phyloP scores from a whole-genome alignment of 2,888 invertebrate species.

The Atherix ibis region DNA sequence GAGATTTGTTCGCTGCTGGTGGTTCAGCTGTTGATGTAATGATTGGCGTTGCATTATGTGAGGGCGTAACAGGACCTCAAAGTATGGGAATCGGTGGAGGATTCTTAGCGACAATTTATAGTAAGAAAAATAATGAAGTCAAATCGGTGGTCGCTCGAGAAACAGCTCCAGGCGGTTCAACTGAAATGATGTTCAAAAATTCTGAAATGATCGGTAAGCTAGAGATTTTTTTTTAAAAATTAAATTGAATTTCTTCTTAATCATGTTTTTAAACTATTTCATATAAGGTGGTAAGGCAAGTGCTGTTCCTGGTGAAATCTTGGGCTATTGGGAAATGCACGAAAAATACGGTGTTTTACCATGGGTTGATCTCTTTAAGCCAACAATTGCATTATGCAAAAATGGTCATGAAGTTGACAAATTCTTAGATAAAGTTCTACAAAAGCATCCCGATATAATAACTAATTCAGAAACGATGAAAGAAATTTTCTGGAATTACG shows the following conservation, averaged over 20 bases:
- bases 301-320: constrained; percentile 81
- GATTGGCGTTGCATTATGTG: constrained; percentile 63
- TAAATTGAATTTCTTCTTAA: no score
- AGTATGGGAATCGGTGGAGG: constrained; percentile 74
- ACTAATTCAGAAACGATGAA: neutral
- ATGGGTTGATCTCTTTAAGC: constrained; percentile 42
- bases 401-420: neutral
- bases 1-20: constrained; percentile 45
- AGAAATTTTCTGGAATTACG: constrained; percentile 1
- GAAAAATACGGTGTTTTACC: constrained; percentile 53
- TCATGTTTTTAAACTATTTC: neutral
- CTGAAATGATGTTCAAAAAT: constrained; percentile 44
- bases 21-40: constrained; percentile 68
- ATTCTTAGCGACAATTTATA: constrained; percentile 64
- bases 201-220: constrained; percentile 23
- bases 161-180: constrained; percentile 48
- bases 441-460: neutral
- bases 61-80: constrained; percentile 63
- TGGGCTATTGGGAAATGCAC: constrained; percentile 68
- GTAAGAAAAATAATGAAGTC: constrained; percentile 37
- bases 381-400: constrained; percentile 2
- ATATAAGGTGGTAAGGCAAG: constrained; percentile 35
- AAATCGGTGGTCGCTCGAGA: constrained; percentile 54
- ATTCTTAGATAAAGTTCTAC: neutral
- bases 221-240: constrained; percentile 38